Base-by-base conservation (phyloP, 2,888 invertebrate species). In the Eristalis pertinax region DNA sequence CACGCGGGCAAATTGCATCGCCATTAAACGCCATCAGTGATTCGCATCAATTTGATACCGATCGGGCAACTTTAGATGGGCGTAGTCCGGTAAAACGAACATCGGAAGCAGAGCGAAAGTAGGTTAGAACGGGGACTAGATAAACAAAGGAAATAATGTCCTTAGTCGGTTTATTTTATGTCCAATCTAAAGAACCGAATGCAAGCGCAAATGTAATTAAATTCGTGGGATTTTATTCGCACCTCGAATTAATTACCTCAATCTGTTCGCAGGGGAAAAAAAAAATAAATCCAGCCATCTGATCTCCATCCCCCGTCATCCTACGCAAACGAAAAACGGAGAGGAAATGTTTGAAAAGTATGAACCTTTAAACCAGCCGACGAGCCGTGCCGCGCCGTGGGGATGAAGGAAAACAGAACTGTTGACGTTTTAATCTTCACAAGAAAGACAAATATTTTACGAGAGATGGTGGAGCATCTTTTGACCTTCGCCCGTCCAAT, bases 341-440 rank as follows among this genome's bases (percentile, higher is more conserved):
- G n/a, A 35, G 29, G 35, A 8, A 50, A 50, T 19, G 50, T 8
- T 32, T 19, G 7, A 8, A 50, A 50, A 50, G 7, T 50, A 50
- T 50, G 56, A 64, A 32, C 43, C 24, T 35, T 63, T 77, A 56
- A 19, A 50, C 56, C 22, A 32, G 8, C 32, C 32, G 4, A 2
- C 32, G 32, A 8, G 10, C 32, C 10, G 8, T 8, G 32, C 32
- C 32, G 10, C 32, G 70, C 56, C 77, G 19, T 13, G 8, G 58
- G 58, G 24, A 8, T 22, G 8, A 41, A 29, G 56, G 24, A 19
- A 26, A 29, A 62, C 19, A 41, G 68, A 77, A 77, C 62, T 63
- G 69, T 77, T 77, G 69, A 69, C 77, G 62, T 77, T 77, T 69
- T 77, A 77, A 77, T 75, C 43, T 50, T 62, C 76, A 69, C 76